phyloP scores from a whole-genome alignment of 2,113 vertebrate genomes.

The Collichthys lucidus region DNA sequence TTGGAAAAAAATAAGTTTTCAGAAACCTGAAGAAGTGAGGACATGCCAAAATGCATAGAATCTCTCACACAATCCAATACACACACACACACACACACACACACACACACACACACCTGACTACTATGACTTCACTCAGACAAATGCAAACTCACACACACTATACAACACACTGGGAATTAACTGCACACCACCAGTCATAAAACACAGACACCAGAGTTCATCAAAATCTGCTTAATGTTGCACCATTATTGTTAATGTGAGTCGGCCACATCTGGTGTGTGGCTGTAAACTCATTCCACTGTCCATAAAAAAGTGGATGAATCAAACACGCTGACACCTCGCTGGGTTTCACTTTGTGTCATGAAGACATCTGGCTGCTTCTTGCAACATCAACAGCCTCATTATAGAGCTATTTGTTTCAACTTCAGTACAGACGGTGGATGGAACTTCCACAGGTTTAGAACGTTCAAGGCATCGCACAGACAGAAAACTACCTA shows the following conservation, averaged over 20 bases:
- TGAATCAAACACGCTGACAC: constrained; percentile 33
- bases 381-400: background rate
- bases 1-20: background rate
- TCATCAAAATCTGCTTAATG: constrained; percentile 57
- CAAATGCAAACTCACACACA: background rate
- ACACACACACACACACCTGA: background rate
- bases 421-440: background rate
- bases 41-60: background rate
- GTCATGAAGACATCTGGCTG: constrained; percentile 39
- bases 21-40: background rate
- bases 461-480: background rate
- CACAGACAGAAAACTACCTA: background rate
- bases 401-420: constrained; percentile 5
- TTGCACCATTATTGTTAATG: constrained; percentile 44
- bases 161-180: background rate
- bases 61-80: too few relatives aligned
- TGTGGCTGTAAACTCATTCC: constrained; percentile 51
- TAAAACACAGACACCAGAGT: constrained; percentile 47
- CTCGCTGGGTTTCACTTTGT: constrained; percentile 2
- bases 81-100: background rate
- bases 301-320: constrained; percentile 34
- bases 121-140: background rate
- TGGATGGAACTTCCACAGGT: background rate
- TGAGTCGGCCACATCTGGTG: constrained; percentile 56
- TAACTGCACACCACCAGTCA: constrained; percentile 38